phyloP scores from a whole-genome alignment of 2,888 invertebrate species.

The Noctuana brunneofusca region DNA sequence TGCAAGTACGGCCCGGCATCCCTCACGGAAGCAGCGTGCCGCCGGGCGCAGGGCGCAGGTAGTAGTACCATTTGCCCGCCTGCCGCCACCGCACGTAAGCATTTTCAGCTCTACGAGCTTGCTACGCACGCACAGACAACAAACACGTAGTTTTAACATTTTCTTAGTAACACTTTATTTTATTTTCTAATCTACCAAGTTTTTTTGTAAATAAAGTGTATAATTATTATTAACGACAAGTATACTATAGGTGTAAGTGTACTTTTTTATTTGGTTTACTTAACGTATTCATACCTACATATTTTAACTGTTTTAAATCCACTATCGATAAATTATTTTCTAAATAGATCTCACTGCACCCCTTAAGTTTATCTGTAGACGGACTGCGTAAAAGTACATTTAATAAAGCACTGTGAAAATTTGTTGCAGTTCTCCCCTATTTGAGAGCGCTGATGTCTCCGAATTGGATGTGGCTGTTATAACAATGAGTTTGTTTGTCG shows the following conservation, averaged over 20 bases:
- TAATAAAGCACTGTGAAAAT: not conserved
- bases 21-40: constrained; percentile 43
- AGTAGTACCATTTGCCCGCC: constrained; percentile 69
- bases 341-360: too few species aligned
- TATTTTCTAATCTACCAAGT: not conserved
- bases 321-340: too few species aligned
- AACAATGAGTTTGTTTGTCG: constrained; percentile 77
- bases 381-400: too few species aligned
- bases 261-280: too few species aligned
- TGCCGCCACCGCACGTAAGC: constrained; percentile 78
- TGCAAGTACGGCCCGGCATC: constrained; percentile 63
- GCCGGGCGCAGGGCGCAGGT: constrained; percentile 46
- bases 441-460: constrained; percentile 11
- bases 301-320: too few species aligned
- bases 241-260: too few species aligned
- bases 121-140: constrained; percentile 59
- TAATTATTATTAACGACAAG: not conserved
- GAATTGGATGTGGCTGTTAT: constrained; percentile 1
- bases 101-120: constrained; percentile 57
- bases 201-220: not conserved
- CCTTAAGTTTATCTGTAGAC: too few species aligned
- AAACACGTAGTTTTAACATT: not conserved
- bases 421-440: constrained; percentile 20
- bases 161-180: not conserved
- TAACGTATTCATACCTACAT: too few species aligned